Evolutionary conservation across 2,888 invertebrate species (phyloP).

Genomic region (Lordiphosa andalusiaca): DNA sequence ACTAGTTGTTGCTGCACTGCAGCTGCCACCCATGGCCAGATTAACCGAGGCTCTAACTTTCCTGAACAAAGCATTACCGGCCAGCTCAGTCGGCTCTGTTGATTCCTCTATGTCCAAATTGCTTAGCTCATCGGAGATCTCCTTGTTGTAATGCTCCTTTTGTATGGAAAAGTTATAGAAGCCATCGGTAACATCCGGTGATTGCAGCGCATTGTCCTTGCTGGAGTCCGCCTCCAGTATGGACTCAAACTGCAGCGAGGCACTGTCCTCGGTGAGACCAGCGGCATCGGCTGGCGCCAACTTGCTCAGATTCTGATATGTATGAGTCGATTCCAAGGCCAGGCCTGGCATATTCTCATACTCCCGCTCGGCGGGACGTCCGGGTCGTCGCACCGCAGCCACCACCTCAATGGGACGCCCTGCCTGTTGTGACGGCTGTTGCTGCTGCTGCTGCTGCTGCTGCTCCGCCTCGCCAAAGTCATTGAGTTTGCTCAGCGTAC

Average conservation of each 20-base stretch:
- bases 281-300: conserved; percentile 57
- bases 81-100: conserved; percentile 72
- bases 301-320: conserved; percentile 76
- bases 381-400: conserved; percentile 58
- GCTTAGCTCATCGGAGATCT: conserved; percentile 76
- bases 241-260: conserved; percentile 80
- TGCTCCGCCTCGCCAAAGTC: conserved; percentile 45
- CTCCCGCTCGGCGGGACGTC: conserved; percentile 44
- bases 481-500: conserved; percentile 83
- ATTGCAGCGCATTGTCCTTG: conserved; percentile 73
- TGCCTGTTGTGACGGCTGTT: conserved; percentile 21
- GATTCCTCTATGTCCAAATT: conserved; percentile 70
- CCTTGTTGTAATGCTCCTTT: conserved; percentile 78
- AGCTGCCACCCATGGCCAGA: conserved; percentile 67
- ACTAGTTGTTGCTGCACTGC: conserved; percentile 6
- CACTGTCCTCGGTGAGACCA: conserved; percentile 74
- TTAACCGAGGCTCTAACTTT: conserved; percentile 80
- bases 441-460: conserved; percentile 11
- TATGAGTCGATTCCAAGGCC: conserved; percentile 37
- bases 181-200: conserved; percentile 80
- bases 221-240: conserved; percentile 78
- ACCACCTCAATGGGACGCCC: conserved; percentile 63
- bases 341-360: conserved; percentile 63
- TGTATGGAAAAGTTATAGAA: conserved; percentile 80
- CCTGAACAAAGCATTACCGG: conserved; percentile 79